These are phyloP conservation scores for Lineus longissimus DNA, from an alignment of 1,140 invertebrate genomes.

Conservation along the genomic window DNA sequence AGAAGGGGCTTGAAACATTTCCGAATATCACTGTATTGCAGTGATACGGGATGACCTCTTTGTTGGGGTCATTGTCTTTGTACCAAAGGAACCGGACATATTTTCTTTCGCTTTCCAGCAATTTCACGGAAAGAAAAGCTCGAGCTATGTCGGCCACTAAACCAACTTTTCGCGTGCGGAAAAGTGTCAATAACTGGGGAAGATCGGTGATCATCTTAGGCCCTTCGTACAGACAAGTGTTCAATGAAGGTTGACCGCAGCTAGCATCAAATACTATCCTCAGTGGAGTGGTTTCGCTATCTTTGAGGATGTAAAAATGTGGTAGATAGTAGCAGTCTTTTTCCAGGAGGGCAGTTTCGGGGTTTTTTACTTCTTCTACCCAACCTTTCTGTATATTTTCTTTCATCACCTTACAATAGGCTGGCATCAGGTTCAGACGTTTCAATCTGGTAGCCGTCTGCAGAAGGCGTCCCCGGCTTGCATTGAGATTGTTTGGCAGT, in stretches of 20 bases:
- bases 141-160: conserved; percentile 3
- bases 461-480: too few relatives aligned
- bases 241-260: not conserved
- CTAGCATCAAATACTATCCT: not conserved
- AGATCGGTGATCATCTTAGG: not conserved
- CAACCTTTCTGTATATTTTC: too few relatives aligned
- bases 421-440: too few relatives aligned
- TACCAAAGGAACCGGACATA: conserved; percentile 1
- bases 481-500: too few relatives aligned
- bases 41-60: not conserved
- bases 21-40: conserved; percentile 9
- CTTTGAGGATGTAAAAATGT: conserved; percentile 2
- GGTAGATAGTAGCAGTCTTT: not conserved
- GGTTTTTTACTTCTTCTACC: too few relatives aligned
- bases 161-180: not conserved
- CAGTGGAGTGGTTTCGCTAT: conserved; percentile 1
- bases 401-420: too few relatives aligned
- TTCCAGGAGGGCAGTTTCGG: not conserved
- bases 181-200: not conserved
- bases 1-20: not conserved
- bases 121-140: not conserved
- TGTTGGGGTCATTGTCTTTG: not conserved
- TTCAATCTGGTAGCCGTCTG: too few relatives aligned
- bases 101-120: not conserved
- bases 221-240: not conserved